These are phyloP conservation scores for Trichonephila inaurata DNA, from an alignment of 1,140 invertebrate genomes.

Conservation along the genomic window DNA sequence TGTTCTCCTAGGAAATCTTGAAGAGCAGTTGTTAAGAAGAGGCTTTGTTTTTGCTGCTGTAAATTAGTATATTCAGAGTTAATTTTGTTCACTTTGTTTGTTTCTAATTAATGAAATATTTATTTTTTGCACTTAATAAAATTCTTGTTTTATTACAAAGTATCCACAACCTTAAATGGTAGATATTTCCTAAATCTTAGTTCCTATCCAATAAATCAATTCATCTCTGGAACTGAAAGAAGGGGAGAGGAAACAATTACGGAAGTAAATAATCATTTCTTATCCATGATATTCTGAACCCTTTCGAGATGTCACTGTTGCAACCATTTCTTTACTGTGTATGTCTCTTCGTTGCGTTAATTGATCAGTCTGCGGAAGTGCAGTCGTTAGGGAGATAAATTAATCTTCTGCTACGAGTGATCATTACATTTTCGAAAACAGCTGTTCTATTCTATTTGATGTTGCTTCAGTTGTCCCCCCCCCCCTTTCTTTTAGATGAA, in stretches of 20 bases:
- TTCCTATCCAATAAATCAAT: neutral
- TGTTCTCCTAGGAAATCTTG: too few relatives aligned
- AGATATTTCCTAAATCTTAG: too few relatives aligned
- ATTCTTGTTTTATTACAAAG: too few relatives aligned
- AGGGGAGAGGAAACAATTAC: neutral
- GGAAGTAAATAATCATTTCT: neutral
- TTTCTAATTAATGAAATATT: too few relatives aligned
- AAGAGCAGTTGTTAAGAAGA: too few relatives aligned
- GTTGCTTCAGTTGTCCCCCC: too few relatives aligned
- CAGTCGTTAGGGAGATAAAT: neutral
- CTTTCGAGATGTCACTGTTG: neutral
- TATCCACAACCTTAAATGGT: neutral
- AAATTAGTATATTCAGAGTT: too few relatives aligned
- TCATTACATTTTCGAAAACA: neutral
- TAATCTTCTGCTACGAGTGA: constrained; percentile 14
- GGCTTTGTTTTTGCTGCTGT: too few relatives aligned
- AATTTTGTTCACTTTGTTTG: too few relatives aligned
- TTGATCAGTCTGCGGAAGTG: constrained; percentile 27
- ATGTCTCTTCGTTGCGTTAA: neutral
- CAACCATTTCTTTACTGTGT: neutral
- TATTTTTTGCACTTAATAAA: too few relatives aligned
- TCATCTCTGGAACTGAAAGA: neutral
- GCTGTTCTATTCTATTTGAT: neutral
- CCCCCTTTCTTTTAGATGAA: neutral
- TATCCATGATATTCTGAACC: neutral